A percentile compares a stretch with the other conserved stretches of the same genome.
phyloP scores from a whole-genome alignment of 2,113 vertebrate genomes.

The Telmatochromis brachygnathus region DNA sequence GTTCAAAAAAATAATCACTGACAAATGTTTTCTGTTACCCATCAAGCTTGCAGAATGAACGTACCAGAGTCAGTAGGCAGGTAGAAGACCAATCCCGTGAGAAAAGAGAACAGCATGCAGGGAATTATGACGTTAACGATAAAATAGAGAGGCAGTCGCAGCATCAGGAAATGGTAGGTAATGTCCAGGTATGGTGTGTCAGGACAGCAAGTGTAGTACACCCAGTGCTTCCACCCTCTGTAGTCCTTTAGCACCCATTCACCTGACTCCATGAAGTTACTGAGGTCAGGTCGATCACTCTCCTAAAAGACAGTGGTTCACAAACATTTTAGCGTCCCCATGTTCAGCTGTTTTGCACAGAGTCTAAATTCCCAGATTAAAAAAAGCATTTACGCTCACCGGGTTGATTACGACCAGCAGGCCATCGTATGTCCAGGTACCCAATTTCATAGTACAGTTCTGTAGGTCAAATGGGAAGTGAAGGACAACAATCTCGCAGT shows the following conservation, averaged over 20 bases:
- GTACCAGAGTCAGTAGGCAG: conserved; percentile 96
- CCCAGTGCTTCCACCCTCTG: conserved; percentile 90
- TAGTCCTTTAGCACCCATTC: conserved; percentile 96
- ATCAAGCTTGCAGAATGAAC: neutral
- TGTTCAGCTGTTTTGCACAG: neutral
- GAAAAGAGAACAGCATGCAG: conserved; percentile 94
- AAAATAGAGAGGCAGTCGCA: conserved; percentile 94
- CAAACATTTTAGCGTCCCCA: neutral
- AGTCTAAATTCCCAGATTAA: neutral
- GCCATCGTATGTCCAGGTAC: conserved; percentile 92
- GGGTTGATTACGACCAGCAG: conserved; percentile 81
- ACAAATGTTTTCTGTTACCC: neutral
- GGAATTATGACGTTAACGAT: conserved; percentile 97
- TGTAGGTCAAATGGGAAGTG: conserved; percentile 94
- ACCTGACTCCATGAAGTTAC: conserved; percentile 95
- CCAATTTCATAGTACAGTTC: conserved; percentile 97
- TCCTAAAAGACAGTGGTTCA: conserved; percentile 69
- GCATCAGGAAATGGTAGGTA: conserved; percentile 97
- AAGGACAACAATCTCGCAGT: conserved; percentile 97
- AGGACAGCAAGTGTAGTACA: conserved; percentile 86
- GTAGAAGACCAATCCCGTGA: conserved; percentile 95
- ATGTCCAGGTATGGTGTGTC: conserved; percentile 91
- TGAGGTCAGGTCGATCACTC: conserved; percentile 84
- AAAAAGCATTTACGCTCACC: conserved; percentile 54
- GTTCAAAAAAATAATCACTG: neutral